phyloP scores from a whole-genome alignment of 1,140 invertebrate species.

The Meloidogyne hapla region DNA sequence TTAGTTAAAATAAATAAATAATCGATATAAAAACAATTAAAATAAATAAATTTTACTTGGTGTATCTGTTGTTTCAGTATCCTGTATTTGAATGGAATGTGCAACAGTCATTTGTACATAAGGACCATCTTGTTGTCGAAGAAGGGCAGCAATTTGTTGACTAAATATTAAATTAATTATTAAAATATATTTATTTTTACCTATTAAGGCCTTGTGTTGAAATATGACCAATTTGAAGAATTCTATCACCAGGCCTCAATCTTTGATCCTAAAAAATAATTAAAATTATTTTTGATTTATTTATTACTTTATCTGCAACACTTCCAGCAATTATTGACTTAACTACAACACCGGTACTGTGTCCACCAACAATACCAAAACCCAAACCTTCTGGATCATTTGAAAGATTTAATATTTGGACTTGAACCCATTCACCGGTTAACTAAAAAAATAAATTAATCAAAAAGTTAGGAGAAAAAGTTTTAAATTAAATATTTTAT shows the following conservation, averaged over 20 bases:
- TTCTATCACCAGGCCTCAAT: constrained; percentile 85
- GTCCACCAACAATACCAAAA: constrained; percentile 89
- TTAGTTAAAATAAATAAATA: not conserved
- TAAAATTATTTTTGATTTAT: constrained; percentile 9
- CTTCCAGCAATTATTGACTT: constrained; percentile 89
- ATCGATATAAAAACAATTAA: not conserved
- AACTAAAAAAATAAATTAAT: constrained; percentile 47
- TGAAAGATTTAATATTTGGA: constrained; percentile 57
- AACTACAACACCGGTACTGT: constrained; percentile 91
- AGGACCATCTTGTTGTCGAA: constrained; percentile 67
- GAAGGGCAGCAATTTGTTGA: constrained; percentile 83
- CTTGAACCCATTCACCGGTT: constrained; percentile 62
- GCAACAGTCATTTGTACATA: constrained; percentile 77
- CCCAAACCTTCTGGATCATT: constrained; percentile 68
- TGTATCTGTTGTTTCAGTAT: constrained; percentile 43
- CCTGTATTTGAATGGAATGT: constrained; percentile 65
- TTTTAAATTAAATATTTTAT: not conserved
- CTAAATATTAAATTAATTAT: constrained; percentile 65
- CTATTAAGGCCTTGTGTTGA: constrained; percentile 81
- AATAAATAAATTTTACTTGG: constrained; percentile 31
- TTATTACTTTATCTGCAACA: constrained; percentile 78
- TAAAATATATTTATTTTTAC: constrained; percentile 7
- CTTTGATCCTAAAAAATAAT: constrained; percentile 74
- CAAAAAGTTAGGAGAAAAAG: not conserved
- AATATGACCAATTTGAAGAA: constrained; percentile 87